phyloP scores from a whole-genome alignment of 2,113 vertebrate species.

The Mixornis gularis region DNA sequence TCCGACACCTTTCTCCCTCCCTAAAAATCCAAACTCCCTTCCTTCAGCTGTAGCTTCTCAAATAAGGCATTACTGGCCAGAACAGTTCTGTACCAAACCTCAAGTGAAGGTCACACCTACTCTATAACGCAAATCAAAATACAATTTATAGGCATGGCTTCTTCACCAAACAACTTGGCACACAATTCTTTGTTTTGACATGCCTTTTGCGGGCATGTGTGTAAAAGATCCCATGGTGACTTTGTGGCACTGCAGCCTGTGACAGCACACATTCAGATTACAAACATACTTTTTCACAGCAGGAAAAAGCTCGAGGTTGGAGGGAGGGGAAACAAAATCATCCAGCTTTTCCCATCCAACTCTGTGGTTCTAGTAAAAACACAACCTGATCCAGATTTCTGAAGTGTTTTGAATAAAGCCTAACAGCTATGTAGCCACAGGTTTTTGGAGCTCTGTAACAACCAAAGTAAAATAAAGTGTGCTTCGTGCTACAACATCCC shows the following conservation, averaged over 20 bases:
- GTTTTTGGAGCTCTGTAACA: not conserved
- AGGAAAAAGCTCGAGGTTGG: not conserved
- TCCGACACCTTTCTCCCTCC: not conserved
- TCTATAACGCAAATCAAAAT: not conserved
- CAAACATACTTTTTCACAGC: accelerated
- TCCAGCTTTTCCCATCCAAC: not conserved
- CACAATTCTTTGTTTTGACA: not conserved
- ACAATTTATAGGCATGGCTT: not conserved
- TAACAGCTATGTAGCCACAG: not conserved
- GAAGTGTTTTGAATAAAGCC: not conserved
- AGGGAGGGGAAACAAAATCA: not conserved
- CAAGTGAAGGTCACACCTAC: not conserved
- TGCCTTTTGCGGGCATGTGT: not conserved
- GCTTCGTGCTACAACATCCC: not conserved
- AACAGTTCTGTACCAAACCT: not conserved
- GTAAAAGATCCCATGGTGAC: not conserved
- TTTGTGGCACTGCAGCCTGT: not conserved
- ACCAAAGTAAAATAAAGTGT: not conserved
- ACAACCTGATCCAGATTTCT: not conserved
- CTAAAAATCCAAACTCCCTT: not conserved
- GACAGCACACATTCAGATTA: not conserved
- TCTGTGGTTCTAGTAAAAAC: not conserved
- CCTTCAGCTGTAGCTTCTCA: not conserved
- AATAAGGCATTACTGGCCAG: not conserved
- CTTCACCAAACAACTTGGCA: not conserved